Conservation (phyloP, 2,797 vertebrate species). For the Moxostoma hubbsi region DNA sequence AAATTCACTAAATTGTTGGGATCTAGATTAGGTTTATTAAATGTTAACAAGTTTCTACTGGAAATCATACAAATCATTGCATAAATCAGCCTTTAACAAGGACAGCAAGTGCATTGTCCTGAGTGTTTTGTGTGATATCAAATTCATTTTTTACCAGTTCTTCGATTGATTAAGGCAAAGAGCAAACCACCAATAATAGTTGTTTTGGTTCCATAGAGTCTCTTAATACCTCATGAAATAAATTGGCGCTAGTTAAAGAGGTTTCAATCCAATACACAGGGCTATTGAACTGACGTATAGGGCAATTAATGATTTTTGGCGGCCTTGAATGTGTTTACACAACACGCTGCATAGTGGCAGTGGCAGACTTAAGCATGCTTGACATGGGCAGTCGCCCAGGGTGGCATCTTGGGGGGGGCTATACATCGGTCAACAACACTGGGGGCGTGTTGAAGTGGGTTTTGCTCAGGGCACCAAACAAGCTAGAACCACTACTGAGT, state of each 20-base stretch:
- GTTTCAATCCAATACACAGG: not conserved
- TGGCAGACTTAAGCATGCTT: too few species aligned
- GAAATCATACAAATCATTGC: not conserved
- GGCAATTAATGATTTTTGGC: not conserved
- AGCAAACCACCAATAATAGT: not conserved
- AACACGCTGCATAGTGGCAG: not conserved
- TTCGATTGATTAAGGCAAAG: not conserved
- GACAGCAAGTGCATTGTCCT: not conserved
- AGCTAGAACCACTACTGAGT: too few species aligned
- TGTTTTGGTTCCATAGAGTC: not conserved
- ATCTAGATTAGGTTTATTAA: not conserved
- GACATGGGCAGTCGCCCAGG: too few species aligned
- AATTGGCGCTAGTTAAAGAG: constrained; percentile 1
- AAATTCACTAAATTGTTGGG: too few species aligned
- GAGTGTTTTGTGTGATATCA: not conserved
- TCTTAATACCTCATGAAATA: constrained; percentile 7
- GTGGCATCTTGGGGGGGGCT: too few species aligned
- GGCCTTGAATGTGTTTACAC: constrained; percentile 4
- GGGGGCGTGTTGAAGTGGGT: too few species aligned
- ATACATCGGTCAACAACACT: too few species aligned
- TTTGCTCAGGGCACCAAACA: too few species aligned
- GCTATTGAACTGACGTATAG: not conserved
- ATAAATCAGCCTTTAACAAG: not conserved
- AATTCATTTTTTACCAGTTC: not conserved
- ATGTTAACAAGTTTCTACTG: not conserved